Percentiles rank a stretch among this genome's conserved stretches.
These are phyloP conservation scores for Yasuhikotakia modesta DNA, from an alignment of 2,797 vertebrate species.

Conservation along the genomic window DNA sequence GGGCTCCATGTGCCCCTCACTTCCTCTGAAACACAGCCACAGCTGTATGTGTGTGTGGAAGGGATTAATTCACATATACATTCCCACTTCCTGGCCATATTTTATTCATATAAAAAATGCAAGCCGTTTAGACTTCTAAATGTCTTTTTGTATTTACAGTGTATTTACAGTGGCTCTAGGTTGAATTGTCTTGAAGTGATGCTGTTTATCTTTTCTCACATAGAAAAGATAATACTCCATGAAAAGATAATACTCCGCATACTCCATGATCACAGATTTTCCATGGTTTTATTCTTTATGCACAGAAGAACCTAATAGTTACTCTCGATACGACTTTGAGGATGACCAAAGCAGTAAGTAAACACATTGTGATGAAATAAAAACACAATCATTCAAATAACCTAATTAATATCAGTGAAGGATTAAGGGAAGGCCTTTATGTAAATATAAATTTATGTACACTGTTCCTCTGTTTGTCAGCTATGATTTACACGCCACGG, in stretches of 20 bases:
- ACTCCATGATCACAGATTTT: constrained; percentile 97
- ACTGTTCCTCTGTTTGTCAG: constrained; percentile 67
- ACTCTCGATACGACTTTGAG: constrained; percentile 96
- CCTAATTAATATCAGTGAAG: too few species aligned
- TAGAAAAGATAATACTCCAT: too few species aligned
- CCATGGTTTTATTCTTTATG: constrained; percentile 94
- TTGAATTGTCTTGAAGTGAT: neutral
- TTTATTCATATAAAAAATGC: neutral
- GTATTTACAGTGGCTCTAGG: neutral
- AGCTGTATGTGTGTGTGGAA: constrained; percentile 22
- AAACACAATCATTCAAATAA: neutral
- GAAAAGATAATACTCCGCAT: too few species aligned
- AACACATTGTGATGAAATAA: neutral
- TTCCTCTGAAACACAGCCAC: constrained; percentile 23
- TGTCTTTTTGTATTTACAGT: neutral
- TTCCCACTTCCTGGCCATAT: constrained; percentile 25
- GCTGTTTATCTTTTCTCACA: constrained; percentile 8
- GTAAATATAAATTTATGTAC: neutral
- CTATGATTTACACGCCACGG: constrained; percentile 94
- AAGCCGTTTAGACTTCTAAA: neutral
- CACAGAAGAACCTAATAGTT: constrained; percentile 92
- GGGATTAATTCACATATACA: constrained; percentile 18
- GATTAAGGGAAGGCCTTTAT: too few species aligned
- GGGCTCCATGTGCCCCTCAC: neutral
- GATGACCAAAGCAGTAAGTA: constrained; percentile 95